Base-by-base conservation (phyloP, 2,888 invertebrate species). In the Netelia fuscicornis region DNA sequence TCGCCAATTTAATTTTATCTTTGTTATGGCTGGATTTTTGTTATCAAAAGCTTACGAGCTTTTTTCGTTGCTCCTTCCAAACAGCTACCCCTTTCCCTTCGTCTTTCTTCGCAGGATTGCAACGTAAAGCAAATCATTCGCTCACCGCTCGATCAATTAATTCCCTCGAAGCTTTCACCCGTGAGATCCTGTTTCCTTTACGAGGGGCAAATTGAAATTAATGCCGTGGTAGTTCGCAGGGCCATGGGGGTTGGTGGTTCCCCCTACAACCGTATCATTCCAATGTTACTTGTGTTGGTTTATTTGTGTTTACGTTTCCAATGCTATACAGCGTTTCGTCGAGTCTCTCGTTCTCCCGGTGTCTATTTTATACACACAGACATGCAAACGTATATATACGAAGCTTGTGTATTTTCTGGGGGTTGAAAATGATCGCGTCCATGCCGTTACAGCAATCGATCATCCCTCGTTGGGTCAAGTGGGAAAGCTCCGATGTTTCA, bases 141-240 rank as follows among this genome's bases (percentile, higher is more conserved):
- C 30, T 79, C 65, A 67, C 72, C 76, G 71, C 67, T 79, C 81
- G 58, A 72, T 84, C 86, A 82, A 84, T 86, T 81, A 84, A 79
- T 79, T 52, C 56, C 68, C 56, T 48, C 10, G 30, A 74, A 84
- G 84, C 79, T 67, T 86, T 81, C 72, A 82, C 25, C 62, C 62
- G 74, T 74, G 81, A 78, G 75, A 65, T 75, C 78, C 71, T 74
- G 68, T 83, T 83, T 81, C 83, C 85, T 80, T 81, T 77, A 64
- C 71, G 74, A 30, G 64, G 79, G 30, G 58, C 65, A 82, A 82
- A 85, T 85, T 85, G 85, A 82, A 85, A 85, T 82, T 85, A 85
- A 85, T 85, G 82, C 75, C 79, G 71, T 48, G 17, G 44, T 48
- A 68, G 56, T 25, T 44, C 42, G 67, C 56, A 10, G 54, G 9